Percentiles rank a stretch among this genome's conserved stretches.
phyloP scores from a whole-genome alignment of 2,888 invertebrate species.

The Nezara viridula region DNA sequence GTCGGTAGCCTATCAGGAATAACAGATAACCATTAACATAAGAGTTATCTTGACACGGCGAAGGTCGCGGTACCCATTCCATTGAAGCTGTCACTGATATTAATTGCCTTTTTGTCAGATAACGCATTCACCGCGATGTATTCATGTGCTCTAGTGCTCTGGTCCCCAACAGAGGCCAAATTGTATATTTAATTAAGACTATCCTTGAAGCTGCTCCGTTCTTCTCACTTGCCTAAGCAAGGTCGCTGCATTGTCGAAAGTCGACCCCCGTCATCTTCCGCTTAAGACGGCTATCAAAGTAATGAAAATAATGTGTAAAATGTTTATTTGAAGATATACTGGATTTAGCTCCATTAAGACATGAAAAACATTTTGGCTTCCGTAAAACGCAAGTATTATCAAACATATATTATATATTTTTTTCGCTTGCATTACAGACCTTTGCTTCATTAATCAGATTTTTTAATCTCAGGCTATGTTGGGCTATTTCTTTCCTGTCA shows the following conservation, averaged over 20 bases:
- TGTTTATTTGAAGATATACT: too few relatives aligned
- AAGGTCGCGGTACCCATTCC: constrained; percentile 31
- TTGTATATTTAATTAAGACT: constrained; percentile 36
- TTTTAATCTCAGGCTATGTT: too few relatives aligned
- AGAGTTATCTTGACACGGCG: constrained; percentile 8
- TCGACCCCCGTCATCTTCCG: neutral
- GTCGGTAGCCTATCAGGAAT: neutral
- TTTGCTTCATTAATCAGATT: too few relatives aligned
- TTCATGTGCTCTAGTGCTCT: neutral
- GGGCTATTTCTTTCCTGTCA: too few relatives aligned
- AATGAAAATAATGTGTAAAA: neutral
- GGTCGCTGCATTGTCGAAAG: neutral
- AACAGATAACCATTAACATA: neutral
- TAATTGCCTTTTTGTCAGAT: constrained; percentile 54
- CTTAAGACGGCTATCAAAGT: neutral
- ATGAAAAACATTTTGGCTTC: neutral
- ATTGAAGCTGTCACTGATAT: constrained; percentile 53
- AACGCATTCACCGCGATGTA: constrained; percentile 1
- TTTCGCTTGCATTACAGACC: too few relatives aligned
- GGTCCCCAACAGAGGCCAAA: neutral
- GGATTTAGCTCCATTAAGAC: too few relatives aligned
- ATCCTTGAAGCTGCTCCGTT: neutral
- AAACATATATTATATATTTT: too few relatives aligned
- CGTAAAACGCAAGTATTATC: too few relatives aligned
- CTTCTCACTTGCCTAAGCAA: neutral